Conservation (phyloP, 2,113 vertebrate genomes). For the Clinocottus analis region DNA sequence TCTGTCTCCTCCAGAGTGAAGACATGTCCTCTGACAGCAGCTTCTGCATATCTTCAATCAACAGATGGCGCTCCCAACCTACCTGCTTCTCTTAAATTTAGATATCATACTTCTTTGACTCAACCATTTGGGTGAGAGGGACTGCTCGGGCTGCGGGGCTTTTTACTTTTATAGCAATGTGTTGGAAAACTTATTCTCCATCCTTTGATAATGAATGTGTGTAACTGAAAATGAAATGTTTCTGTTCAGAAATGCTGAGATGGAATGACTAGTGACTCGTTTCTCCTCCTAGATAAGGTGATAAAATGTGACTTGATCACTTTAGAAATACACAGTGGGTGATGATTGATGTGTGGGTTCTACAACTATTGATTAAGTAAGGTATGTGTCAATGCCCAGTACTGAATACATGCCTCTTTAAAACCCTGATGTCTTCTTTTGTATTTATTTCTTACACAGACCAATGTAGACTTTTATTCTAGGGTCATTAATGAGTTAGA, state of each 20-base stretch:
- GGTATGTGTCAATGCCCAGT: background rate
- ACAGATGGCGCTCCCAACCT: accelerated
- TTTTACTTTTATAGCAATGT: background rate
- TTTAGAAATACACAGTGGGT: background rate
- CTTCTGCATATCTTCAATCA: constrained; percentile 8
- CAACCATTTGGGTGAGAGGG: background rate
- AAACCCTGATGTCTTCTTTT: background rate
- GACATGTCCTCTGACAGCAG: too few species aligned
- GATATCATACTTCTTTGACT: background rate
- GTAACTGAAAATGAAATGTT: background rate
- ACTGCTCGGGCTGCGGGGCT: background rate
- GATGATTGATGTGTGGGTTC: background rate
- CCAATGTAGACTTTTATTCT: too few species aligned
- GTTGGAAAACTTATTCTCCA: background rate
- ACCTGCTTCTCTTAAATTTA: background rate
- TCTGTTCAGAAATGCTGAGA: background rate
- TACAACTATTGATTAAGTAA: background rate
- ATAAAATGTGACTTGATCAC: background rate
- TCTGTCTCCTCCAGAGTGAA: background rate
- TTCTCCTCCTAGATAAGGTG: background rate
- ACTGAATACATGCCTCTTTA: constrained; percentile 20
- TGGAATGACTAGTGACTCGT: background rate
- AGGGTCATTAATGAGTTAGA: background rate
- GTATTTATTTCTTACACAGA: background rate
- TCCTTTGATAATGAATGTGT: background rate